Conservation (phyloP, 2,888 invertebrate genomes). For the Apoderus coryli region DNA sequence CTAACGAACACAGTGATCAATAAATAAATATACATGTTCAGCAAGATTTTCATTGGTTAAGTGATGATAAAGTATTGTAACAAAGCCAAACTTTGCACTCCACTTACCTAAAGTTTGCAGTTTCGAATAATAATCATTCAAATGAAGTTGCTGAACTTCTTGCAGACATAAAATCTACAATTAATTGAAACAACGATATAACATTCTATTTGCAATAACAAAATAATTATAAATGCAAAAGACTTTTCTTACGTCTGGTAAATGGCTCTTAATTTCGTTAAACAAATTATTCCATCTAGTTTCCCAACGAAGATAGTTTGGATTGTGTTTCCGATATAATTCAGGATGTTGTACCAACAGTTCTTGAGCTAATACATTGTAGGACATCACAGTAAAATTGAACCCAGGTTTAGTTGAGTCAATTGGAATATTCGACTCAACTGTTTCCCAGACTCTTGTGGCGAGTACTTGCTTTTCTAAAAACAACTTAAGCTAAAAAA, state of each 20-base stretch:
- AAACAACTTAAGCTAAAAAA: too few species aligned
- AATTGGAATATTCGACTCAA: neutral
- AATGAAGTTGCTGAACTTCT: slow-evolving; percentile 70
- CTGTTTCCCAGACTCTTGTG: slow-evolving; percentile 12
- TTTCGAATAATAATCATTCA: slow-evolving; percentile 43
- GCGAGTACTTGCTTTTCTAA: slow-evolving; percentile 5
- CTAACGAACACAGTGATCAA: slow-evolving; percentile 1
- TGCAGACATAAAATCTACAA: slow-evolving; percentile 72
- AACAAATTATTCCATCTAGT: slow-evolving; percentile 42
- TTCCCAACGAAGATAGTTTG: slow-evolving; percentile 51
- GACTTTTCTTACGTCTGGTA: slow-evolving; percentile 52
- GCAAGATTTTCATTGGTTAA: neutral
- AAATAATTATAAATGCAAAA: too few species aligned
- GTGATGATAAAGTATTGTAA: too few species aligned
- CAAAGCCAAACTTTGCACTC: neutral
- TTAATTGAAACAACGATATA: slow-evolving; percentile 13
- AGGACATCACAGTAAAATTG: slow-evolving; percentile 59
- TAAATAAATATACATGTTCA: too few species aligned
- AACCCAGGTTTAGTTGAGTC: slow-evolving; percentile 26
- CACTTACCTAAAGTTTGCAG: slow-evolving; percentile 27
- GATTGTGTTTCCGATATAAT: slow-evolving; percentile 51
- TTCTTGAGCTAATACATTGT: slow-evolving; percentile 80
- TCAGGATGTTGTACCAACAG: slow-evolving; percentile 57
- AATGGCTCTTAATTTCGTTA: slow-evolving; percentile 39
- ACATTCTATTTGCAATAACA: slow-evolving; percentile 5